A percentile compares a stretch with the other conserved stretches of the same genome.
These are phyloP conservation scores for Apis dorsata DNA, from an alignment of 1,140 invertebrate genomes.

Conservation along the genomic window DNA sequence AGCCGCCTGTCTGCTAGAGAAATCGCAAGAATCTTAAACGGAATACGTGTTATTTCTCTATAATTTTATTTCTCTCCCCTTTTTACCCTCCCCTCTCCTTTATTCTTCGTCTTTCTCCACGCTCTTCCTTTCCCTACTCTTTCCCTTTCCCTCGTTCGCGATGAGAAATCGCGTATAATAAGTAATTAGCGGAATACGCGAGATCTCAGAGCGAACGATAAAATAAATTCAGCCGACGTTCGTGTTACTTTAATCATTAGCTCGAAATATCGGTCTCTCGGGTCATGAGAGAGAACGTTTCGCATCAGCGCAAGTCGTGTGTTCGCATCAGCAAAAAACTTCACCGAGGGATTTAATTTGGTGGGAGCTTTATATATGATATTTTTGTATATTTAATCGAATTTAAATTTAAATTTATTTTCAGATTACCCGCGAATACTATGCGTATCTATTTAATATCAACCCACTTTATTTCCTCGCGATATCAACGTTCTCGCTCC, in stretches of 20 bases:
- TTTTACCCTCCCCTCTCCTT: not conserved
- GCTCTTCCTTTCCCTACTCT: not conserved
- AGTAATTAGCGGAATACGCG: conserved; percentile 12
- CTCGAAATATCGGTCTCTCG: conserved; percentile 28
- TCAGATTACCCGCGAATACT: not conserved
- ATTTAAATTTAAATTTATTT: conserved; percentile 7
- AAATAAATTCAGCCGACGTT: conserved; percentile 30
- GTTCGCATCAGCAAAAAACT: not conserved
- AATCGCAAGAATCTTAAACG: conserved; percentile 7
- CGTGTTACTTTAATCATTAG: conserved; percentile 28
- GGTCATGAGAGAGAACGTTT: not conserved
- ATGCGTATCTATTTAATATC: not conserved
- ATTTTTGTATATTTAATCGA: not conserved
- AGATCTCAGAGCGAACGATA: not conserved
- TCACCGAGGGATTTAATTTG: conserved; percentile 20
- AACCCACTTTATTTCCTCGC: not conserved
- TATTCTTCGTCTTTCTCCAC: not conserved
- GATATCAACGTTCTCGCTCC: not conserved
- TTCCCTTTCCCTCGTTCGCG: not conserved
- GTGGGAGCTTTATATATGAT: not conserved
- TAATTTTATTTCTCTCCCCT: not conserved
- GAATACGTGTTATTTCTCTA: not conserved
- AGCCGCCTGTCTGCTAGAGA: not conserved
- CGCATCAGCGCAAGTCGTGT: not conserved
- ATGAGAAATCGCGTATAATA: conserved; percentile 5